Evolutionary conservation across 2,113 vertebrate genomes (phyloP), one percentile per base, ranked within the genome.

Genomic region (Choloepus hoffmanni): DNA sequence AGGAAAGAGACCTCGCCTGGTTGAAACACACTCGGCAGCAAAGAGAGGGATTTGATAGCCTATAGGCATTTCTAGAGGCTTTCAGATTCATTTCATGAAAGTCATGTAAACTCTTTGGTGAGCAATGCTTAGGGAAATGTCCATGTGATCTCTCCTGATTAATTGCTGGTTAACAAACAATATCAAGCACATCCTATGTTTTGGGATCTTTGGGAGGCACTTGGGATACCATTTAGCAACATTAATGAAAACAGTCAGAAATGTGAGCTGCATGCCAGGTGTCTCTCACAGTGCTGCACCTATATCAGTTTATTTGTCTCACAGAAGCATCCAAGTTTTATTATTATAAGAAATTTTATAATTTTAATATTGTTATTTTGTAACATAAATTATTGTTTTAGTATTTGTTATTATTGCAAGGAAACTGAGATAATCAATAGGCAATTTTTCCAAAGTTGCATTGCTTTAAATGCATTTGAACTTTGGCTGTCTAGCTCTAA

Each of bases 271-370:
- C 4, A 9, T 28, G 13, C 45, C 79, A 87, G 60, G 18, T 4
- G 28, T 1, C 58, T 84, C 9, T n/a, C 26, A 1, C 4, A 4
- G 0, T 26, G 1, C 21, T 70, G 63, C 45, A 7, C 18, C 0
- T 1, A 3, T 33, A 3, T 16, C 26, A 40, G 40, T 45, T 58
- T 33, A 50, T 78, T 73, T 48, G 53, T 43, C 30, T 67, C 19
- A 58, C 1, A 65, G 19, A 24, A 8, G 0, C 10, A 67, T 18
- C 3, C 2, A 8, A 2, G 5, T 12, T 85, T 55, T 73, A 89
- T 50, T 48, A 36, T 13, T 30, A 9, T 30, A 83, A 92, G 36
- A 9, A 48, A 45, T 73, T 88, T 9, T 19, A 58, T 76, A 24
- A 11, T 50, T 68, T 90, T 88, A 9, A 63, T 84, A 8, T 50